phyloP scores from a whole-genome alignment of 2,113 vertebrate genomes.

The Aramus guarauna region DNA sequence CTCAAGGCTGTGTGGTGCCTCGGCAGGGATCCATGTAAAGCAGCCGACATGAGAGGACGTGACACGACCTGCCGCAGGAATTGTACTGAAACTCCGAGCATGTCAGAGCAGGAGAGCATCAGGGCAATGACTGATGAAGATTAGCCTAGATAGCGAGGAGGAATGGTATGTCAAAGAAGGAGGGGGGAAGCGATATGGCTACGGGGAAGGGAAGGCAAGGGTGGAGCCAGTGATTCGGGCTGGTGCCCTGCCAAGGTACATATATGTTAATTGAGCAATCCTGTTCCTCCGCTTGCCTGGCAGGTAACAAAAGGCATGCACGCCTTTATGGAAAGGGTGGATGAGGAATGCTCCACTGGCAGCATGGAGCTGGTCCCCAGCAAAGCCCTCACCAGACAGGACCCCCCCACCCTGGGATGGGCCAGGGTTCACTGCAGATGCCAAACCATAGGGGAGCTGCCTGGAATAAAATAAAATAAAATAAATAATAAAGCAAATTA shows the following conservation, averaged over 20 bases:
- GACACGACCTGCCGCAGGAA: slow-evolving; percentile 69
- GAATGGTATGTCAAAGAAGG: slow-evolving; percentile 64
- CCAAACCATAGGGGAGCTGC: not conserved
- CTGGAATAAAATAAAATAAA: not conserved
- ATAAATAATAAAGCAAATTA: not conserved
- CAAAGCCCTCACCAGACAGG: not conserved
- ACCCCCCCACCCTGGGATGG: not conserved
- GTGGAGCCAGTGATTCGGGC: slow-evolving; percentile 46
- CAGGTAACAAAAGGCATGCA: slow-evolving; percentile 43
- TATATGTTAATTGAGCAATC: slow-evolving; percentile 66
- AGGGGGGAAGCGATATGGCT: slow-evolving; percentile 40
- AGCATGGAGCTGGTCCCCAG: not conserved
- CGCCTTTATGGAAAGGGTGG: not conserved
- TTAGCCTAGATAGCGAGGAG: slow-evolving; percentile 60
- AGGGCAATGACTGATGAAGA: slow-evolving; percentile 68
- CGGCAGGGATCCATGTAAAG: slow-evolving; percentile 12
- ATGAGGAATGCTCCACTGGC: not conserved
- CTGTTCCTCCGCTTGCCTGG: slow-evolving; percentile 44
- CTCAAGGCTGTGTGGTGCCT: slow-evolving; percentile 54
- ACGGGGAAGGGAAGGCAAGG: slow-evolving; percentile 47
- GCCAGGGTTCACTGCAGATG: not conserved
- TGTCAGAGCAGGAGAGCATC: slow-evolving; percentile 67
- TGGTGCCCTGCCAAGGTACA: slow-evolving; percentile 71
- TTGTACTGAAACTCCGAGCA: slow-evolving; percentile 66
- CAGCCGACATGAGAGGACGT: slow-evolving; percentile 60